A percentile compares a stretch with the other conserved stretches of the same genome.
Conservation (phyloP, 2,113 vertebrate species). For the Colaptes auratus region DNA sequence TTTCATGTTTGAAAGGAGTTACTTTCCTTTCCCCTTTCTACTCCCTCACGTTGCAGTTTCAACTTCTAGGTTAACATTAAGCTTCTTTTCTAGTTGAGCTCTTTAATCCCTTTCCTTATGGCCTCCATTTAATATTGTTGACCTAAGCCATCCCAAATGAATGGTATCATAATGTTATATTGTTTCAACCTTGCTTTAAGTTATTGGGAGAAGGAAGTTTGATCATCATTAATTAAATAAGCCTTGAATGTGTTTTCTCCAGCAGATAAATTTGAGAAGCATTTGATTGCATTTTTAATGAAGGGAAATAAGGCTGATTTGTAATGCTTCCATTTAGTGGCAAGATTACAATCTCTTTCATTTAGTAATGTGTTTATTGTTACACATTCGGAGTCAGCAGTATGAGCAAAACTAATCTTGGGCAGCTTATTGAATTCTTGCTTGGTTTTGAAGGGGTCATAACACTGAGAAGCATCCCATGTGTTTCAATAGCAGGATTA, state of each 20-base stretch:
- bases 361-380: conserved; percentile 48
- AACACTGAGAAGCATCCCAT: background rate
- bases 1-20: background rate
- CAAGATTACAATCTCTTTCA: conserved; percentile 32
- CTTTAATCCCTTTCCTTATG: conserved; percentile 41
- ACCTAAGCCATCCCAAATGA: conserved; percentile 16
- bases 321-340: conserved; percentile 11
- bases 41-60: background rate
- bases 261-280: conserved; percentile 20
- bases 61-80: conserved; percentile 11
- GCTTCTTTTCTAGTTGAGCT: conserved; percentile 3
- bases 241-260: conserved; percentile 36
- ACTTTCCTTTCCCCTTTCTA: background rate
- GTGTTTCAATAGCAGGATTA: background rate
- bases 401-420: conserved; percentile 36
- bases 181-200: conserved; percentile 20
- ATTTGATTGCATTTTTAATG: conserved; percentile 24
- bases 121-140: conserved; percentile 28
- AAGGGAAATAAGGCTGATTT: background rate
- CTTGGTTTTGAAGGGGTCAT: background rate
- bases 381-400: background rate
- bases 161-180: background rate
- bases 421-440: background rate
- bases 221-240: conserved; percentile 12
- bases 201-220: conserved; percentile 19